phyloP scores from a whole-genome alignment of 2,113 vertebrate species.

The Syngnathus scovelli region DNA sequence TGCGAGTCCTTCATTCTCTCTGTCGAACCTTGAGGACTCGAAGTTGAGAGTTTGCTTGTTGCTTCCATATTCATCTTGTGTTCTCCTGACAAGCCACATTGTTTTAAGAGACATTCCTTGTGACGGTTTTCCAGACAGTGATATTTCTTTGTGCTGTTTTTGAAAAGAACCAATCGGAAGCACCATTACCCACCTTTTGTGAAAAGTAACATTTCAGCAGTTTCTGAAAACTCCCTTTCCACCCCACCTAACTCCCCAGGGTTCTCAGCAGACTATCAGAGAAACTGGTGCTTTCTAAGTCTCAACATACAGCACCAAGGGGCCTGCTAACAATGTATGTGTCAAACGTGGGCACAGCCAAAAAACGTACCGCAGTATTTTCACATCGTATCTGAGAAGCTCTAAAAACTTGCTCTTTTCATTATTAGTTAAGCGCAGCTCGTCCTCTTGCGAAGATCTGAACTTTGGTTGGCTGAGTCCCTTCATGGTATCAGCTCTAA shows the following conservation, averaged over 20 bases:
- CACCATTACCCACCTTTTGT: conserved; percentile 37
- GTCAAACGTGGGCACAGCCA: conserved; percentile 23
- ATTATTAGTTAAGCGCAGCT: conserved; percentile 36
- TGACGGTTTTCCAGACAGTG: conserved; percentile 28
- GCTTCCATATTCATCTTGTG: conserved; percentile 6
- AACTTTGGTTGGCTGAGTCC: conserved; percentile 47
- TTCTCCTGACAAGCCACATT: conserved; percentile 16
- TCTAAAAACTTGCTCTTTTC: conserved; percentile 38
- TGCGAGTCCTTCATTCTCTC: conserved; percentile 4
- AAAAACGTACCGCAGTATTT: conserved; percentile 25
- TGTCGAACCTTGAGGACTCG: conserved; percentile 7
- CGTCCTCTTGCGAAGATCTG: conserved; percentile 29
- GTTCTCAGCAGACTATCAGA: conserved; percentile 15
- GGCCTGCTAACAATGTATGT: neutral
- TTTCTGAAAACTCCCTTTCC: conserved; percentile 28
- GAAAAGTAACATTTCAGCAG: conserved; percentile 42
- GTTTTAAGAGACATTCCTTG: conserved; percentile 20
- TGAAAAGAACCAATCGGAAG: conserved; percentile 37
- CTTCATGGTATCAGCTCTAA: conserved; percentile 61
- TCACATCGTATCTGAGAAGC: conserved; percentile 28
- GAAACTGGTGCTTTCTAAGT: conserved; percentile 5
- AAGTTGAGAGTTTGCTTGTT: conserved; percentile 12
- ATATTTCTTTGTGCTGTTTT: conserved; percentile 35
- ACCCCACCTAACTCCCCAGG: conserved; percentile 30
- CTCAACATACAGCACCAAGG: conserved; percentile 15